Evolutionary conservation across 2,888 invertebrate species (phyloP).

Genomic region (Heliconius erato): DNA sequence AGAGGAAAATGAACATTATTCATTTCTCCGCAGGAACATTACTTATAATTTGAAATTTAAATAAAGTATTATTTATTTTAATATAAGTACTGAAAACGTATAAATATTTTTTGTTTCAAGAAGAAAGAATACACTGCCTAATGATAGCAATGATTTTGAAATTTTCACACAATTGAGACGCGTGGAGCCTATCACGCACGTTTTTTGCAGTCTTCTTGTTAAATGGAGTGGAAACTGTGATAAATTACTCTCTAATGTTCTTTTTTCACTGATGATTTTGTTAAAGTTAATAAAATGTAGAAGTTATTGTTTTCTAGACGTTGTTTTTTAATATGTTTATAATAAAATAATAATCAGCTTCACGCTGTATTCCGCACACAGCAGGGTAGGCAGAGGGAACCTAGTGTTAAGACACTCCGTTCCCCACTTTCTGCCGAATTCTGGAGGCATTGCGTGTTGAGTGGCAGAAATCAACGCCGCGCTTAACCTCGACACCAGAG

Average conservation of each 20-base stretch:
- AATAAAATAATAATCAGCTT: too few species aligned
- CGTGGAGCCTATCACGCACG: constrained; percentile 77
- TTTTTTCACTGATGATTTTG: constrained; percentile 74
- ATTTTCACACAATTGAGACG: constrained; percentile 74
- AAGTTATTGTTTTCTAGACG: constrained; percentile 40
- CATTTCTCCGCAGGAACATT: not conserved
- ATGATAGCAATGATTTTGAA: constrained; percentile 66
- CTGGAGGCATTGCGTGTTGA: too few species aligned
- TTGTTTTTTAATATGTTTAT: constrained; percentile 32
- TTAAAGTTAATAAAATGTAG: constrained; percentile 55
- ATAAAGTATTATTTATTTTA: not conserved
- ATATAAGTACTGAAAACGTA: not conserved
- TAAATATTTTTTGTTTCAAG: not conserved
- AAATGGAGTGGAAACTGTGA: constrained; percentile 83
- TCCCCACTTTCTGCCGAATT: too few species aligned
- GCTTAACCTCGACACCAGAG: too few species aligned
- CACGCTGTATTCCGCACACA: too few species aligned
- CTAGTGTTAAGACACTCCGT: too few species aligned
- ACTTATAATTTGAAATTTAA: not conserved
- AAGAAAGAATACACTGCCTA: constrained; percentile 25
- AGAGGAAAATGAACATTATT: not conserved
- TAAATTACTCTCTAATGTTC: constrained; percentile 81
- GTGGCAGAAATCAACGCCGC: too few species aligned
- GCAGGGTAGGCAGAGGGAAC: too few species aligned
- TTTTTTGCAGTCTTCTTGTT: constrained; percentile 80